Evolutionary conservation across 2,797 vertebrate species (phyloP).

Genomic region (Phrynocephalus forsythii): DNA sequence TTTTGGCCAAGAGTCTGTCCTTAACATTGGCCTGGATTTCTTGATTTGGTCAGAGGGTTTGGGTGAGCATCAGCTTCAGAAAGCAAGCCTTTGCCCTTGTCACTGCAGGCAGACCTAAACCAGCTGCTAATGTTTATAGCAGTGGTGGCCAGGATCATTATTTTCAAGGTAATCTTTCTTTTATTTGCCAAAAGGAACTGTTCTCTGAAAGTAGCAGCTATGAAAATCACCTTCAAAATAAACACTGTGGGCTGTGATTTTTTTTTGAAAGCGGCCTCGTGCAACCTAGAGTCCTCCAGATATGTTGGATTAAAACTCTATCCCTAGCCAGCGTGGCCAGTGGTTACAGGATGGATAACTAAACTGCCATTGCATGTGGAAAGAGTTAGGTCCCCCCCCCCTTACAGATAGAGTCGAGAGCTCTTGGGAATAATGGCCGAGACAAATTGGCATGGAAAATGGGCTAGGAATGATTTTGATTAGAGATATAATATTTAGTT

Average conservation of each 20-base stretch:
- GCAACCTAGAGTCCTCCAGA: not conserved
- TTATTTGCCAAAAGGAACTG: constrained; percentile 32
- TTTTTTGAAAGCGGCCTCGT: not conserved
- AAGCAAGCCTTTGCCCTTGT: not conserved
- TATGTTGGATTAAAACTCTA: not conserved
- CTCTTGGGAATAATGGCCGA: not conserved
- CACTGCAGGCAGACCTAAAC: constrained; percentile 8
- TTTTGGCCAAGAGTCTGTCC: not conserved
- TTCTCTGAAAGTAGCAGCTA: constrained; percentile 7
- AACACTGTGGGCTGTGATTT: constrained; percentile 15
- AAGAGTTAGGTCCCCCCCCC: not conserved
- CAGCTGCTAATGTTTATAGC: constrained; percentile 31
- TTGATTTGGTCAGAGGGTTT: not conserved
- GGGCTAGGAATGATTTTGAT: no score
- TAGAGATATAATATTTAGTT: not conserved
- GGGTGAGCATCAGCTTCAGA: not conserved
- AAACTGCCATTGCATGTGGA: not conserved
- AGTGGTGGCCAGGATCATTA: constrained; percentile 23
- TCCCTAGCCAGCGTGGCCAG: not conserved
- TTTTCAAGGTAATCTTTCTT: constrained; percentile 36
- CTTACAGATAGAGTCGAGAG: not conserved
- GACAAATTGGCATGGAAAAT: not conserved
- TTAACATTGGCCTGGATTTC: not conserved
- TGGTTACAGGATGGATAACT: constrained; percentile 44
- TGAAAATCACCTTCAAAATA: not conserved